Conservation (phyloP, 2,113 vertebrate species). For the Hylia prasina region DNA sequence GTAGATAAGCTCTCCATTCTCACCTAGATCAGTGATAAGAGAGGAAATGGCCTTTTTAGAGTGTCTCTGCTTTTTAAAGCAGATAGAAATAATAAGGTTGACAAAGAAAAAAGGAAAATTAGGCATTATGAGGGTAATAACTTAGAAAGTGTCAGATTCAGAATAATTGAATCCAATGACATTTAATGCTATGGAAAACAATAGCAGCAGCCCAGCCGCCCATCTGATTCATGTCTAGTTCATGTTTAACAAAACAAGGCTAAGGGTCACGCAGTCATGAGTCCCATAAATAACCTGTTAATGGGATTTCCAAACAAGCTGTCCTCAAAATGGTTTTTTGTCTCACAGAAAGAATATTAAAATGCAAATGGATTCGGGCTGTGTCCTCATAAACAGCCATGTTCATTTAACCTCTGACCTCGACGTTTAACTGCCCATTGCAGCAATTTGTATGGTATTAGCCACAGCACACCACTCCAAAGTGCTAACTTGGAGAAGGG, state of each 20-base stretch:
- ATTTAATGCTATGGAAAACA: constrained; percentile 95
- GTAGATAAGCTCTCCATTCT: neutral
- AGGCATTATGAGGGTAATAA: constrained; percentile 79
- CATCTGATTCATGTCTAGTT: constrained; percentile 94
- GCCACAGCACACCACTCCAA: constrained; percentile 57
- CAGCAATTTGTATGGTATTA: constrained; percentile 92
- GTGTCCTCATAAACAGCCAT: constrained; percentile 99
- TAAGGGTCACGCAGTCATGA: constrained; percentile 89
- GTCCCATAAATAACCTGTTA: constrained; percentile 99
- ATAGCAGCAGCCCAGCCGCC: constrained; percentile 86
- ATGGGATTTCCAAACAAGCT: constrained; percentile 99
- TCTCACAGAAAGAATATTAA: constrained; percentile 93
- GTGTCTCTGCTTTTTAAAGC: constrained; percentile 61
- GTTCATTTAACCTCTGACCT: constrained; percentile 99
- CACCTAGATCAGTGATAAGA: constrained; percentile 42
- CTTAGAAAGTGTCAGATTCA: constrained; percentile 78
- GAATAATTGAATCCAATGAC: constrained; percentile 95
- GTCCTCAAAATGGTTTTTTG: constrained; percentile 83
- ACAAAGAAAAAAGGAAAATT: constrained; percentile 75
- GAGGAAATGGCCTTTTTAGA: constrained; percentile 51
- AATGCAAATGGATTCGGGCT: constrained; percentile 99
- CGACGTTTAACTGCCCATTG: constrained; percentile 97
- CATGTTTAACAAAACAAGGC: constrained; percentile 99
- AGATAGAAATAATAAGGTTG: constrained; percentile 77
- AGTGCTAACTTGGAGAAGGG: constrained; percentile 65